These are phyloP conservation scores for Sturnira hondurensis DNA, from an alignment of 2,113 vertebrate genomes.

Conservation along the genomic window DNA sequence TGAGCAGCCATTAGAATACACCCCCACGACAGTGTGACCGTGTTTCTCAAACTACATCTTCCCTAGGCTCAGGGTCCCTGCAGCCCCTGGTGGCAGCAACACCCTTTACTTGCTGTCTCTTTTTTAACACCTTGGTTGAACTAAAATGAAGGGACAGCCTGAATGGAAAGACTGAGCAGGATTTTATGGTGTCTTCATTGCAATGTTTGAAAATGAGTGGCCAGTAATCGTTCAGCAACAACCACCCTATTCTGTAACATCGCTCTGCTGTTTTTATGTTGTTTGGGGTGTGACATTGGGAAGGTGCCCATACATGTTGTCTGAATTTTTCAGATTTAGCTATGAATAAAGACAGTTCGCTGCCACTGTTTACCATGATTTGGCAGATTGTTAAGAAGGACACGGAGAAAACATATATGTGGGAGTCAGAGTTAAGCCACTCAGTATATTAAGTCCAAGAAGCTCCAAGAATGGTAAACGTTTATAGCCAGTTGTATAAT, in stretches of 20 bases:
- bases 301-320: rapidly evolving
- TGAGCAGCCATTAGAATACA: rapidly evolving
- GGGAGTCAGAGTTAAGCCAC: rapidly evolving
- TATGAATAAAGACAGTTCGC: not conserved
- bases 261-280: rapidly evolving
- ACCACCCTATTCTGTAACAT: not conserved
- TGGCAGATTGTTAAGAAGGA: not conserved
- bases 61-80: not conserved
- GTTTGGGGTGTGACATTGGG: not conserved
- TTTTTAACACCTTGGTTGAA: not conserved
- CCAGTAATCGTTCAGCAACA: rapidly evolving
- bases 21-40: rapidly evolving
- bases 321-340: not conserved
- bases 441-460: not conserved
- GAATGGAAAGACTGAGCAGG: not conserved
- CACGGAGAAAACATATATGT: too few relatives aligned
- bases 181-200: rapidly evolving
- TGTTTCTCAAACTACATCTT: rapidly evolving
- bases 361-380: not conserved
- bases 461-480: too few relatives aligned
- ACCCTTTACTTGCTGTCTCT: not conserved
- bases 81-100: not conserved
- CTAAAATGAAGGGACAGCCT: not conserved
- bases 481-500: not conserved
- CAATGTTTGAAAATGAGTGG: rapidly evolving